phyloP scores from a whole-genome alignment of 2,113 vertebrate species.

The Bubo scandiacus region DNA sequence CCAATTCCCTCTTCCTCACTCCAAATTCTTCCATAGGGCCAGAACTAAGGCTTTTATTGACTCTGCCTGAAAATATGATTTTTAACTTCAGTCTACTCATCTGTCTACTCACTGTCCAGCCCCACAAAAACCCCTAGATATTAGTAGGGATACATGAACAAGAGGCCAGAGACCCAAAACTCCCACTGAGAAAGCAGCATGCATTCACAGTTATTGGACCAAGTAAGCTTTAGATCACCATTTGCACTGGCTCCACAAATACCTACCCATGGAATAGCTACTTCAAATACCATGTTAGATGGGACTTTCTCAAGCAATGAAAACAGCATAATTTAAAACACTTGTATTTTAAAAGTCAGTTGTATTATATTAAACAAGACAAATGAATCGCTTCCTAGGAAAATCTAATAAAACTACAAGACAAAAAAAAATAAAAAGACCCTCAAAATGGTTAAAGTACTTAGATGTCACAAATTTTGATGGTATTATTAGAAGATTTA shows the following conservation, averaged over 20 bases:
- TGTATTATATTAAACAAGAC: neutral
- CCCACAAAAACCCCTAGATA: neutral
- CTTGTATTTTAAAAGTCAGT: neutral
- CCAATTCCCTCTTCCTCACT: neutral
- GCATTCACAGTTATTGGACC: neutral
- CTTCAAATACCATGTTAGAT: neutral
- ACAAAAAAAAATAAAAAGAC: neutral
- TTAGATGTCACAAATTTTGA: neutral
- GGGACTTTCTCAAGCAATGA: neutral
- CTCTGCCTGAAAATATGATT: neutral
- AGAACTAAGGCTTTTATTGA: neutral
- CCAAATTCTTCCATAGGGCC: neutral
- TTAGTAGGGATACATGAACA: neutral
- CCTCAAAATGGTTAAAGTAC: neutral
- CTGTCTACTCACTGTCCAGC: neutral
- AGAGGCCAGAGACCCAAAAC: neutral
- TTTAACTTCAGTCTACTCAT: neutral
- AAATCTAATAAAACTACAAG: neutral
- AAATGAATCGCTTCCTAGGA: neutral
- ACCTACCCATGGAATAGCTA: neutral
- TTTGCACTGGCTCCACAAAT: neutral
- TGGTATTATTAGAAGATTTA: constrained; percentile 28
- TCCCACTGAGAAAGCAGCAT: neutral
- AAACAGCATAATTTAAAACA: neutral
- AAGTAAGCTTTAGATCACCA: neutral